Evolutionary conservation across 2,113 vertebrate species (phyloP), one percentile per base, ranked within the genome.

Genomic region (Loxodonta africana): DNA sequence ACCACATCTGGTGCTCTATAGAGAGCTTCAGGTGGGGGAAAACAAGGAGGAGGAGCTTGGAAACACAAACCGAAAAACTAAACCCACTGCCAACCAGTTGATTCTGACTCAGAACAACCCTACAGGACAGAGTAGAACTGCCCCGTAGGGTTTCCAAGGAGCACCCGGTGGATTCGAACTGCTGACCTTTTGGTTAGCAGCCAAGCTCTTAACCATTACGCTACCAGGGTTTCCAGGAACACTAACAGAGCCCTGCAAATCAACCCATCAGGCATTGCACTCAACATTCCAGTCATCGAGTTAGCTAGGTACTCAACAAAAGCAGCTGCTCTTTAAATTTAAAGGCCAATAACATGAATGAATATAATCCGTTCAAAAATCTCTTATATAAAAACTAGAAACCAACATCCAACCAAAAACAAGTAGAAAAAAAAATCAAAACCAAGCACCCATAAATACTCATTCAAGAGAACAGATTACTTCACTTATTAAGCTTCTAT

Each of bases 1-100:
- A 51, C 51, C 1, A 6, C 18, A 26, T 62, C 67, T 0, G 0
- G 2, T 0, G n/a, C 12, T 57, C 48, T 11, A 1, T 0, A 4
- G 15, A 10, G 18, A 90, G 62, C 17, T 28, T 5, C 28, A 4
- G 51, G 51, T 48, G 48, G 48, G 10, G 48, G 48, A 10, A 48
- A 8, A 48, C 48, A 14, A 48, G 53, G 53, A 17, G 14, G 53
- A 57, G 53, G 53, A 57, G 53, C 53, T 57, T 57, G 53, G 53
- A 60, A 63, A n/a, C 15, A n/a, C 8, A 5, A 28, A 12, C 33
- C 37, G 37, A 37, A 37, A 37, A 37, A 37, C 37, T 37, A 37
- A 37, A 37, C 37, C 37, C 37, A 37, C 37, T 37, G 37, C 37
- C 37, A 37, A 37, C 37, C 2, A 37, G 37, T 37, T 37, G 37